Base-by-base conservation (phyloP, 2,113 vertebrate species). In the Australoheros scitulus region DNA sequence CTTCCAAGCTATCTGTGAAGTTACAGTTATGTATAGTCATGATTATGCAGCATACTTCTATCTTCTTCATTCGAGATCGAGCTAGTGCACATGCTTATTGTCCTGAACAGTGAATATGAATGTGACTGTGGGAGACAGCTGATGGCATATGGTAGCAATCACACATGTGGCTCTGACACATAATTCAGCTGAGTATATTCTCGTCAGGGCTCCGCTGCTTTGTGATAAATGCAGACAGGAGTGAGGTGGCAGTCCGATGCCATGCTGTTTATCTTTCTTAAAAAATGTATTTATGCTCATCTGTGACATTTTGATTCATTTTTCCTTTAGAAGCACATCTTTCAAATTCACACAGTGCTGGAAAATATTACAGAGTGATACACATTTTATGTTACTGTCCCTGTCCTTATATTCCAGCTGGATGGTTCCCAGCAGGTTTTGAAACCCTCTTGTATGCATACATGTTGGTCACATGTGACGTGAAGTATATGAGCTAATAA, bases 191-290 rank as follows among this genome's bases (percentile, higher is more conserved):
- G 50, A 10, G 50, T 41, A 4, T 29, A 10, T 72, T 81, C 11
- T 55, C 11, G 9, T 77, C 63, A 75, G 10, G 70, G 70, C n/a
- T 65, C 15, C 57, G 17, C 36, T 76, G 79, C 70, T 56, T 55
- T 81, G 81, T 79, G 38, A 80, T 80, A 11, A 64, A 75, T 8
- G 6, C 6, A 26, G 22, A 61, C 22, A 55, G 56, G 64, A 64
- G 7, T 3, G 32, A 32, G 22, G 34, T 81, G 68, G 83, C 82
- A 80, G 77, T 83, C 77, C 74, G 50, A 65, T 75, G 61, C 36
- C 2, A 7, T 57, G 32, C 43, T 80, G 22, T 76, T 80, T 77
- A 50, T 77, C 36, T n/a, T 72, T 26, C 58, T 59, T 22, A 36
- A 14, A 43, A n/a, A 24, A 64, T 26, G 7, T 26, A 14, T 77